Conservation (phyloP, 2,888 invertebrate genomes). For the Stenolophus ochropezus region DNA sequence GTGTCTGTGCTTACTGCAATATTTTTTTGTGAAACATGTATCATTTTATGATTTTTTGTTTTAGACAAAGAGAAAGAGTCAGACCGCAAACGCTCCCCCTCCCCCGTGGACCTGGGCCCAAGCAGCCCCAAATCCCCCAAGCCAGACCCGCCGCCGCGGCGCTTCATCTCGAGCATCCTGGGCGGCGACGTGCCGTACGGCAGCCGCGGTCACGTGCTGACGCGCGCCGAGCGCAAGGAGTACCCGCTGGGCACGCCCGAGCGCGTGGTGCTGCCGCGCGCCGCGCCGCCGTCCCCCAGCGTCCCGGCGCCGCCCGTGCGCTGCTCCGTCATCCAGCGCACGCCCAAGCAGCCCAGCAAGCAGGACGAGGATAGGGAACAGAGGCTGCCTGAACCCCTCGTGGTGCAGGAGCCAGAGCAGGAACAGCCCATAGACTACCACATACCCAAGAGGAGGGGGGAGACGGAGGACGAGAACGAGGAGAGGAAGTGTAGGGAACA, state of each 20-base stretch:
- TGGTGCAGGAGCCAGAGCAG: conserved; percentile 80
- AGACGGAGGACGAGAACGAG: conserved; percentile 80
- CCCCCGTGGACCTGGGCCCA: conserved; percentile 69
- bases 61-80: conserved; percentile 66
- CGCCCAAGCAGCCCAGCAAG: conserved; percentile 74
- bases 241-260: conserved; percentile 78
- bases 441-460: conserved; percentile 86
- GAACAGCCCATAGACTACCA: conserved; percentile 93
- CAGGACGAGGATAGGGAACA: conserved; percentile 69
- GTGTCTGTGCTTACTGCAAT: too few relatives aligned
- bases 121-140: conserved; percentile 66
- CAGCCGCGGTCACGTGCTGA: conserved; percentile 86
- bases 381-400: conserved; percentile 66
- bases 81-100: conserved; percentile 68
- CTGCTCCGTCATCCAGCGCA: conserved; percentile 89
- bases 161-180: conserved; percentile 87
- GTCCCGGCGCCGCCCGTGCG: conserved; percentile 79
- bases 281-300: conserved; percentile 69
- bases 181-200: conserved; percentile 89
- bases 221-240: conserved; percentile 87
- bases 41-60: conserved; percentile 61
- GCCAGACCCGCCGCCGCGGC: conserved; percentile 73
- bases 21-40: too few relatives aligned
- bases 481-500: conserved; percentile 82
- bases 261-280: conserved; percentile 68